Evolutionary conservation across 2,888 invertebrate genomes (phyloP), one percentile per base, ranked within the genome.

Genomic region (Rhopalosiphum nymphaeae): DNA sequence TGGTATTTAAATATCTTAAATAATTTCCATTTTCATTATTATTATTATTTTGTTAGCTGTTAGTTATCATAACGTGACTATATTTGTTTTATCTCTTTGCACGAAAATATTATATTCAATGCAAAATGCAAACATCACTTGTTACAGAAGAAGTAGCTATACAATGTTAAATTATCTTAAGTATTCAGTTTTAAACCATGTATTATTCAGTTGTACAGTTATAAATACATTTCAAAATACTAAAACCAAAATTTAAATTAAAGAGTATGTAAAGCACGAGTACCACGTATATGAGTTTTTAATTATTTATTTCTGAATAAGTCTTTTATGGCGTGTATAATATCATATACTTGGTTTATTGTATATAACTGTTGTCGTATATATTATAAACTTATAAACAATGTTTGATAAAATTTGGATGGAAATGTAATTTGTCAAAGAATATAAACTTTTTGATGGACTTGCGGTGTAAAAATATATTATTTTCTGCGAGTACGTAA

Each of bases 401-500:
- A 36, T 88, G 53, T 88, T 88, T 36, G 88, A 88, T 53, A 88
- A 88, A 9, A 36, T 88, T 88, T 53, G 36, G 21, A 36, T 88
- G 4, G 11, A 53, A 88, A 88, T n/a, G 49, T 36, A 36, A 36
- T 88, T 53, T 36, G 25, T 53, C 88, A 36, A 53, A 36, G 49
- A 53, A 53, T 53, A 88, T 36, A 53, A 88, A 53, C 53, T 86
- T 88, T 88, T 88, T 36, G 88, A 53, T 53, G 88, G 88, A 36
- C 53, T 88, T n/a, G n/a, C 13, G 4, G 36, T 25, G 88, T 88
- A 88, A 36, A 88, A 49, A 88, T 53, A 36, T 36, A 53, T 78
- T 78, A 78, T 78, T 78, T 78, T 78, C 36, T 78, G 21, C 78
- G 36, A 78, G 36, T 78, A 78, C 78, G 21, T 36, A 67, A 36